Evolutionary conservation across 2,888 invertebrate species (phyloP).

Genomic region (Hydraecia micacea): DNA sequence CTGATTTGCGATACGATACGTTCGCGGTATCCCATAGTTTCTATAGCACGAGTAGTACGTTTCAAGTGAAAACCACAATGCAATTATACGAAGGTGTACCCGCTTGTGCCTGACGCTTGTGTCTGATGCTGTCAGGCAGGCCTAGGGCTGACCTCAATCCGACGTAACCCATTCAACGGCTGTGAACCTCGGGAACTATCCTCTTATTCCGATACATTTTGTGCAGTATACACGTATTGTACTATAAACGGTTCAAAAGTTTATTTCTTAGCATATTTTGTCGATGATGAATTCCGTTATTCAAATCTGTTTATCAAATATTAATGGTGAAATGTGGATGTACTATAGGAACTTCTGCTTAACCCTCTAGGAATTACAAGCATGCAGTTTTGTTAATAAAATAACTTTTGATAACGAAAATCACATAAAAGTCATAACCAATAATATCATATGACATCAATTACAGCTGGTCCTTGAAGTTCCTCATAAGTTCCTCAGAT

Average conservation of each 20-base stretch:
- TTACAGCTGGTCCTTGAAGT: slow-evolving; percentile 30
- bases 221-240: neutral
- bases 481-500: slow-evolving; percentile 33
- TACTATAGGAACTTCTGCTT: neutral
- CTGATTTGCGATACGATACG: neutral
- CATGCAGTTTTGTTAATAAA: neutral
- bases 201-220: slow-evolving; percentile 1
- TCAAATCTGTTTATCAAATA: neutral
- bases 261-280: neutral
- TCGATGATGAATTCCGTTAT: neutral
- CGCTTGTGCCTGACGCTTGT: slow-evolving; percentile 49
- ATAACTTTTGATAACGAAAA: too few species aligned
- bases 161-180: slow-evolving; percentile 45
- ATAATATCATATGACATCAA: slow-evolving; percentile 1
- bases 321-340: neutral
- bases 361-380: neutral
- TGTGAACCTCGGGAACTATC: slow-evolving; percentile 5
- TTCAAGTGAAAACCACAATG: slow-evolving; percentile 45
- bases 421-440: neutral
- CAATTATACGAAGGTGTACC: slow-evolving; percentile 53
- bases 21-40: neutral
- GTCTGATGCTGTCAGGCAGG: slow-evolving; percentile 46
- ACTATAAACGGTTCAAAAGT: neutral
- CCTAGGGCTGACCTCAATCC: slow-evolving; percentile 58
- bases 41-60: slow-evolving; percentile 29